These are phyloP conservation scores for Oncorhynchus gorbuscha DNA, from an alignment of 2,113 vertebrate genomes.

Conservation along the genomic window DNA sequence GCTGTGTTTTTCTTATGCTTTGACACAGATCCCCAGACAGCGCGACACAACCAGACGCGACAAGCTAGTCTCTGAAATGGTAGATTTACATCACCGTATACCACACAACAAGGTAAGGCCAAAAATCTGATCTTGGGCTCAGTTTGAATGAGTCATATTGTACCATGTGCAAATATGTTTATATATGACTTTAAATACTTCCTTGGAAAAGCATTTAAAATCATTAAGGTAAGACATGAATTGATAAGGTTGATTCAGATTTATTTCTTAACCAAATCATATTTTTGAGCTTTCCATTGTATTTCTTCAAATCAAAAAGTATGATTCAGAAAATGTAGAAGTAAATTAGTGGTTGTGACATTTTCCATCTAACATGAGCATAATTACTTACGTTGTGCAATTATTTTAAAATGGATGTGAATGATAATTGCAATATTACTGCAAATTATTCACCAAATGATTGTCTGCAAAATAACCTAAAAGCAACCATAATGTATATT, in stretches of 20 bases:
- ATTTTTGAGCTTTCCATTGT: not conserved
- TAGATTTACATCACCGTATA: conserved; percentile 70
- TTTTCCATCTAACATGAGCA: no score
- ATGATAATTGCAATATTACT: not conserved
- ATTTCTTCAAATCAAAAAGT: not conserved
- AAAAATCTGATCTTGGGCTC: not conserved
- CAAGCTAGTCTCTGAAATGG: conserved; percentile 71
- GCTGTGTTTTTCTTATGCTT: conserved; percentile 14
- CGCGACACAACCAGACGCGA: conserved; percentile 77
- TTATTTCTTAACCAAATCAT: conserved; percentile 38
- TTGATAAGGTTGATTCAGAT: not conserved
- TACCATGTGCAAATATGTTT: no score
- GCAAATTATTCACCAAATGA: not conserved
- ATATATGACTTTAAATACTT: conserved; percentile 32
- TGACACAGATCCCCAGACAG: conserved; percentile 78
- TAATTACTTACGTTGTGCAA: not conserved
- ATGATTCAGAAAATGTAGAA: not conserved
- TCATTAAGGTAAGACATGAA: conserved; percentile 49
- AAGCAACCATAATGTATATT: not conserved
- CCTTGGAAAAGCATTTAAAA: conserved; percentile 46
- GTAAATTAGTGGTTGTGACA: not conserved
- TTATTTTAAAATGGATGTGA: not conserved
- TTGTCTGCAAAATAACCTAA: not conserved
- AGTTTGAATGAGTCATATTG: no score
- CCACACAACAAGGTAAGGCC: conserved; percentile 70